Base-by-base conservation (phyloP, 2,797 vertebrate species). In the Myotis pilosus region DNA sequence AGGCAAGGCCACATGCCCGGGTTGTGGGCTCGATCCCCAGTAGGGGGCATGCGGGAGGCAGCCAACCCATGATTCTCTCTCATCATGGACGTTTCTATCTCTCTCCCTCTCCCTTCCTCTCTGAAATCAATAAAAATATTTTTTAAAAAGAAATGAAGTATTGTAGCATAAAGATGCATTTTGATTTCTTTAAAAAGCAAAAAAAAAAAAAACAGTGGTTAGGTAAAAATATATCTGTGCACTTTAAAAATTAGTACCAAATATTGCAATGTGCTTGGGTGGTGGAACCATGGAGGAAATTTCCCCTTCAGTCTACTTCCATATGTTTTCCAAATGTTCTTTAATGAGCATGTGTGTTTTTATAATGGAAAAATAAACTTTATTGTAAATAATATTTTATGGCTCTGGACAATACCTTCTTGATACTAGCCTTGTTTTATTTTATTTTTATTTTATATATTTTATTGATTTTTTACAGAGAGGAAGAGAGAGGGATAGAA, bases 351-450 rank as follows among this genome's bases (percentile, higher is more conserved):
- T 28, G 30, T 92, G 57, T n/a, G 17, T 72, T 92, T 76, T 92
- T 78, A 72, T 64, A 76, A 89, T 78, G 81, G 23, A 76, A 95
- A 89, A 88, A 79, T 60, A 53, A 83, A 66, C 3, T 62, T 92
- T 86, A 83, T 74, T 95, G 28, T 87, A 94, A 94, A 72, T 53
- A 88, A 81, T 49, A 49, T 94, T 74, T 85, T 92, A 71, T 84
- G 57, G 89, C 89, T 94, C 68, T 90, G 30, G 41, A 86, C 23
- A 92, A 92, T 86, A 93, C 8, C 22, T 92, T 90, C 62, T 74
- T 87, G 60, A 76, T 47, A 62, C 23, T 69, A 87, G 28, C 38
- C 75, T 94, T 87, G 47, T 91, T 91, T 91, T 78, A 78, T 79
- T 93, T 66, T 49, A 28, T 41, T 41, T 41, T 25, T 38, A 38